Conservation (phyloP, 2,113 vertebrate genomes). For the Chunga burmeisteri region DNA sequence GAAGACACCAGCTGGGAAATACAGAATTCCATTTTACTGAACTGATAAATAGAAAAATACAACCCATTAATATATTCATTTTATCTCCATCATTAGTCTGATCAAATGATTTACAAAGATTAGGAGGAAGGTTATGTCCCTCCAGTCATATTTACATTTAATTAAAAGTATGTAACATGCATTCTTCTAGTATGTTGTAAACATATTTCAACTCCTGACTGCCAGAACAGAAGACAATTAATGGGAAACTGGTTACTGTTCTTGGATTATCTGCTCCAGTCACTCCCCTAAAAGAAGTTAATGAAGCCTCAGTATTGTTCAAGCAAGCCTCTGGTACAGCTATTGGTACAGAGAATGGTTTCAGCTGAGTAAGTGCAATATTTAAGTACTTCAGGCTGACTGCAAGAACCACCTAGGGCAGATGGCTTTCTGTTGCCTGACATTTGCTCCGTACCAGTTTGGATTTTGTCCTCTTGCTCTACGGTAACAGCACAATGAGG, state of each 20-base stretch:
- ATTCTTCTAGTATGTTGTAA: not conserved
- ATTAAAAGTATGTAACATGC: rapidly evolving
- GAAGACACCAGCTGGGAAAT: not conserved
- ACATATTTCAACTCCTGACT: not conserved
- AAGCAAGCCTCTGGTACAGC: not conserved
- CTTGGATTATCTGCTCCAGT: not conserved
- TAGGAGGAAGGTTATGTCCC: not conserved
- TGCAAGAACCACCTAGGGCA: not conserved
- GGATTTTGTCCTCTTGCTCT: not conserved
- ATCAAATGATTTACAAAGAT: not conserved
- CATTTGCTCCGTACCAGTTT: not conserved
- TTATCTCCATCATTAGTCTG: not conserved
- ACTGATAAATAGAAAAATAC: not conserved
- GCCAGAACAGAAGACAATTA: not conserved
- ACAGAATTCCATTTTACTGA: not conserved
- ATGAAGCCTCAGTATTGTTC: not conserved
- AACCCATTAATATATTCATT: not conserved
- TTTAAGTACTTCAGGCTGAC: not conserved
- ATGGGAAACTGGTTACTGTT: not conserved
- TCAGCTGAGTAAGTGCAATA: not conserved
- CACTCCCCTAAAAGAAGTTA: not conserved
- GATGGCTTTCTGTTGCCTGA: not conserved
- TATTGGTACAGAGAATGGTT: not conserved
- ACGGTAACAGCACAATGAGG: not conserved
- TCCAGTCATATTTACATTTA: not conserved